phyloP scores from a whole-genome alignment of 2,888 invertebrate genomes.

The Xiphydria camelus region DNA sequence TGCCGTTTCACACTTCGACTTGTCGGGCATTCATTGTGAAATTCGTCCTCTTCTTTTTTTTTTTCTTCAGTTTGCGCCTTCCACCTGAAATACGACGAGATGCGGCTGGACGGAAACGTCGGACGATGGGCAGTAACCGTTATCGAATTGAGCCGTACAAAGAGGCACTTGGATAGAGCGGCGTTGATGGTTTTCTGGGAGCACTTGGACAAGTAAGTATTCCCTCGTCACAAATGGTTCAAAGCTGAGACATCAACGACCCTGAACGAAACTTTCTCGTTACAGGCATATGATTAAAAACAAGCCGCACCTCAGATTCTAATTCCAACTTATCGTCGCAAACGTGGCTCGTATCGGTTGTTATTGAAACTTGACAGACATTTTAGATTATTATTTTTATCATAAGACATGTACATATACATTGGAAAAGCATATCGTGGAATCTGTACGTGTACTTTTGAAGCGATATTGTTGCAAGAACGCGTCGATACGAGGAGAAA shows the following conservation, averaged over 20 bases:
- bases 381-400: too few species aligned
- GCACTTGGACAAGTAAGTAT: slow-evolving; percentile 84
- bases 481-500: neutral
- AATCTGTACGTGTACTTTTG: neutral
- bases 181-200: slow-evolving; percentile 97
- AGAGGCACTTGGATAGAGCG: slow-evolving; percentile 96
- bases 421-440: neutral
- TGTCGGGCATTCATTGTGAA: slow-evolving; percentile 4
- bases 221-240: too few species aligned
- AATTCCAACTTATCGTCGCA: too few species aligned
- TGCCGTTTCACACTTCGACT: neutral
- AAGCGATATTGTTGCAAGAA: too few species aligned
- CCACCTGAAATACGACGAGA: slow-evolving; percentile 95
- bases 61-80: slow-evolving; percentile 85
- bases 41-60: neutral
- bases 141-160: slow-evolving; percentile 86
- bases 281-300: slow-evolving; percentile 84
- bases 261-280: too few species aligned
- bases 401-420: slow-evolving; percentile 1
- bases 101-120: slow-evolving; percentile 93
- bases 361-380: too few species aligned
- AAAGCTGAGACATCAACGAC: slow-evolving; percentile 11
- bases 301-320: slow-evolving; percentile 84
- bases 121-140: slow-evolving; percentile 96
- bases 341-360: too few species aligned